phyloP scores from a whole-genome alignment of 2,888 invertebrate species.

The Tinea trinotella region DNA sequence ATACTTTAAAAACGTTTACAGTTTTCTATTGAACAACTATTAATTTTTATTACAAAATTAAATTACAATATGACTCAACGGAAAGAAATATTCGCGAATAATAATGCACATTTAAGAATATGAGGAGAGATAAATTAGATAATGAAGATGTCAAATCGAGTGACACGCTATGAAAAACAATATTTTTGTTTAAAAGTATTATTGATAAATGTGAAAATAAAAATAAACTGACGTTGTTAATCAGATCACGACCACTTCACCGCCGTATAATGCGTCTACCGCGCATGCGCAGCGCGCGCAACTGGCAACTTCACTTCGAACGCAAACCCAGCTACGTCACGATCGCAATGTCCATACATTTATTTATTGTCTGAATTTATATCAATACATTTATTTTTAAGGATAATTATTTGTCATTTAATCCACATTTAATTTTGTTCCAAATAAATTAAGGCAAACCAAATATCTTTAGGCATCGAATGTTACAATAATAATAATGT shows the following conservation, averaged over 20 bases:
- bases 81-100: background rate
- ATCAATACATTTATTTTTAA: too few species aligned
- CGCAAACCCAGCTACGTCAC: background rate
- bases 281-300: slow-evolving; percentile 68
- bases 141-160: slow-evolving; percentile 42
- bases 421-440: too few species aligned
- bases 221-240: slow-evolving; percentile 68
- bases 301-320: slow-evolving; percentile 61
- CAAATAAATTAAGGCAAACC: too few species aligned
- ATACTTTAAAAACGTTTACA: background rate
- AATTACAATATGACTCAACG: slow-evolving; percentile 14
- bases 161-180: slow-evolving; percentile 25
- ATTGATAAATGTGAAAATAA: slow-evolving; percentile 24
- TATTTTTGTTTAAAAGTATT: background rate
- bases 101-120: background rate
- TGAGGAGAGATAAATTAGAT: background rate
- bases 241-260: slow-evolving; percentile 70
- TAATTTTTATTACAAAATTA: slow-evolving; percentile 7
- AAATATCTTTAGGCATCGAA: too few species aligned
- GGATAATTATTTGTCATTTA: too few species aligned
- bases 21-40: background rate
- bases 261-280: slow-evolving; percentile 69
- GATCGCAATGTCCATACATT: background rate
- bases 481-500: too few species aligned
- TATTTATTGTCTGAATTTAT: too few species aligned